These are phyloP conservation scores for Capra hircus DNA, from an alignment of 2,113 vertebrate species.

Conservation along the genomic window DNA sequence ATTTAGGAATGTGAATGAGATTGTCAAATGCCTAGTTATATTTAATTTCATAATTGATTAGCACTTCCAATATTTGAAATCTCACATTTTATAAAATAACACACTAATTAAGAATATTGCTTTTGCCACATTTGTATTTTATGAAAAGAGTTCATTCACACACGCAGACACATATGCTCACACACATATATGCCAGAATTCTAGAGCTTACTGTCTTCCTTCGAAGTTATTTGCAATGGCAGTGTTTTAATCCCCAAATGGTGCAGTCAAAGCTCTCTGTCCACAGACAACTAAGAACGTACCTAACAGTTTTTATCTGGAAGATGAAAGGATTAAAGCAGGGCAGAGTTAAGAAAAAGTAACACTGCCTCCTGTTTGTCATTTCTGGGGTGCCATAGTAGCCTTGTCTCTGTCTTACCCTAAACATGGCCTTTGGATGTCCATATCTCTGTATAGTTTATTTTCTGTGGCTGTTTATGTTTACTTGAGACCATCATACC, in stretches of 20 bases:
- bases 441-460: not conserved
- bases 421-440: not conserved
- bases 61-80: not conserved
- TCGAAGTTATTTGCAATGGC: not conserved
- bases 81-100: slow-evolving; percentile 6
- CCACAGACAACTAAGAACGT: not conserved
- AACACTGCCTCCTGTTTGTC: not conserved
- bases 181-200: not conserved
- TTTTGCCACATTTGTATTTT: not conserved
- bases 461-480: not conserved
- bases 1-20: not conserved
- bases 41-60: slow-evolving; percentile 30
- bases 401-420: not conserved
- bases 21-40: slow-evolving; percentile 3
- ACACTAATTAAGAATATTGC: not conserved
- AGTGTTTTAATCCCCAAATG: not conserved
- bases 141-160: not conserved
- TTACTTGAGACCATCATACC: not conserved
- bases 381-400: not conserved
- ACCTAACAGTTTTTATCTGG: not conserved
- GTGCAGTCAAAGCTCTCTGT: not conserved
- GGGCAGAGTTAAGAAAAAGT: not conserved
- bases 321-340: not conserved
- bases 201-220: not conserved
- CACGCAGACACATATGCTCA: not conserved